These are phyloP conservation scores for Daboia siamensis DNA, from an alignment of 2,113 vertebrate species.

Conservation along the genomic window DNA sequence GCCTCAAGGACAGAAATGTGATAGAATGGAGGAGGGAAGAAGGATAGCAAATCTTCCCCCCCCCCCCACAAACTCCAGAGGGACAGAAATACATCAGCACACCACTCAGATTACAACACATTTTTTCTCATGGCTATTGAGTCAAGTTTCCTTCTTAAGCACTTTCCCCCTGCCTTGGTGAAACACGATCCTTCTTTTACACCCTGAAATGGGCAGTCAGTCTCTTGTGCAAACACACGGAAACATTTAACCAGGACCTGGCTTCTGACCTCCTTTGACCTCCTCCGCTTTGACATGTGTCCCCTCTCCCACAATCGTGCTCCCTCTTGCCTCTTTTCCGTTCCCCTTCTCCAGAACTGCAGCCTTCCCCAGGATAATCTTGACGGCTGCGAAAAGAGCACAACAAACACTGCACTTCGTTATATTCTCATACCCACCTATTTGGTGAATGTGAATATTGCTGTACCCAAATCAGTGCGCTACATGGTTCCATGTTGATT, in stretches of 20 bases:
- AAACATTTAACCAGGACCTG: constrained; percentile 51
- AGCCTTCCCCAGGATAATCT: constrained; percentile 2
- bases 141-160: neutral
- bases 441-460: neutral
- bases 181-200: constrained; percentile 55
- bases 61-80: neutral
- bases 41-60: neutral
- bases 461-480: neutral
- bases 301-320: neutral
- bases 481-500: neutral
- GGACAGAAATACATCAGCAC: neutral
- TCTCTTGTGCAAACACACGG: constrained; percentile 54
- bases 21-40: neutral
- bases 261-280: constrained; percentile 43
- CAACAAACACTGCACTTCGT: neutral
- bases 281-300: constrained; percentile 26
- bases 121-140: neutral
- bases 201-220: constrained; percentile 20
- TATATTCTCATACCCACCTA: neutral
- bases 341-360: constrained; percentile 6
- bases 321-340: neutral
- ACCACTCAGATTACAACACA: neutral
- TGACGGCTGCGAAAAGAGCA: neutral
- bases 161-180: neutral
- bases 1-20: neutral